Evolutionary conservation across 2,888 invertebrate species (phyloP), one percentile per base, ranked within the genome.

Genomic region (Arctia plantaginis): DNA sequence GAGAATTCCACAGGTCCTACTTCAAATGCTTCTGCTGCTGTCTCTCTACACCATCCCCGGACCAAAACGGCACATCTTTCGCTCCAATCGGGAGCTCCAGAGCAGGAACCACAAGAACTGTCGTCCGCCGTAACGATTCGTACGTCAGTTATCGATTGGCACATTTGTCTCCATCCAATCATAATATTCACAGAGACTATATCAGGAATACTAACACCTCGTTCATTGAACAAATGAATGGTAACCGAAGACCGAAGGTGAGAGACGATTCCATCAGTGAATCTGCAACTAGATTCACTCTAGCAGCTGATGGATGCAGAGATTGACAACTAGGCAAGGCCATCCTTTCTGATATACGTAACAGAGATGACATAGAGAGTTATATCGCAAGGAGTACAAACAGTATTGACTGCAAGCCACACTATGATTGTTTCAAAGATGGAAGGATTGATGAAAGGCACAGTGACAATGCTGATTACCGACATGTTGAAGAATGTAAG

Each of bases 1-100:
- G 97, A 80, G 97, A 97, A 88, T 97, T 97, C 90, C 96, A 96
- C 83, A 96, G 97, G 81, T 97, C 97, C 1, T 97, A 97, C 91
- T 97, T 97, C 90, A 96, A 97, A 86, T 97, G 97, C 80, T 92
- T 96, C 80, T 96, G 96, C 85, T 95, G 95, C 84, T 95, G 95
- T 73, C 89, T 86, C 64, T 80, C 88, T 12, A 78, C 88, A 0
- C 75, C 92, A 0, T 72, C 90, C 0, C 91, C 94, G 0, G 93
- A 94, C 33, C 92, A 93, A 73, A 95, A 94, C 78, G 95, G 95
- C 0, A 90, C 94, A 0, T 95, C 94, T 0, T 95, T 95, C 80
- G 94, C 93, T 0, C 94, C 94, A 0, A 92, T 95, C 7, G 95
- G 95, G 4, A 94, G 94, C 80, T 94, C 95, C 33, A 84, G 95